Conservation (phyloP, 2,113 vertebrate genomes). For the Osmerus eperlanus region DNA sequence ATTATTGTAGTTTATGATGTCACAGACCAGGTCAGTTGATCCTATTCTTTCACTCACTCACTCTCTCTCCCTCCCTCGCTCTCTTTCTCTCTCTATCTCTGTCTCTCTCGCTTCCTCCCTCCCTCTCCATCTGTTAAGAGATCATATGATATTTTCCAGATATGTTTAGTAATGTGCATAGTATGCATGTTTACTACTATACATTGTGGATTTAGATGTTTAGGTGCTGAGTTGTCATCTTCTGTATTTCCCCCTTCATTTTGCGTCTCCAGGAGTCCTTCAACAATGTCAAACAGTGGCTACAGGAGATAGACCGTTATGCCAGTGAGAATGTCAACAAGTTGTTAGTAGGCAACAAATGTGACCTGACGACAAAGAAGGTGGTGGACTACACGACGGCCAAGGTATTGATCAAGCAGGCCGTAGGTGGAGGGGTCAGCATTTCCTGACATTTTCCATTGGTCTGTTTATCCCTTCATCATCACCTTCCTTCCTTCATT, state of each 20-base stretch:
- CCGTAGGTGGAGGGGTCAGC: background rate
- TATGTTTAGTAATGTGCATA: too few relatives aligned
- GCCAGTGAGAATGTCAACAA: slow-evolving; percentile 99
- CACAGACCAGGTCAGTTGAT: slow-evolving; percentile 86
- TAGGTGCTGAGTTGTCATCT: background rate
- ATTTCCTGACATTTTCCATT: background rate
- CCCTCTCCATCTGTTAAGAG: background rate
- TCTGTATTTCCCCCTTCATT: background rate
- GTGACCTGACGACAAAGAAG: slow-evolving; percentile 96
- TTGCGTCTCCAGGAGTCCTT: slow-evolving; percentile 83
- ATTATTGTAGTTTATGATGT: slow-evolving; percentile 98
- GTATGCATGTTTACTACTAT: too few relatives aligned
- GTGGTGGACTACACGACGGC: slow-evolving; percentile 96
- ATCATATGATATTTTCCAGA: background rate
- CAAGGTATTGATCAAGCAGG: slow-evolving; percentile 72
- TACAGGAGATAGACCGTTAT: slow-evolving; percentile 98
- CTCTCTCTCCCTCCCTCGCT: background rate
- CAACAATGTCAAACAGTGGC: slow-evolving; percentile 98
- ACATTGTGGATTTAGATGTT: too few relatives aligned
- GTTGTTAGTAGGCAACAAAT: slow-evolving; percentile 97
- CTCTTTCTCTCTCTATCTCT: background rate
- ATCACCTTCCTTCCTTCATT: background rate
- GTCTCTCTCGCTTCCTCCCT: background rate
- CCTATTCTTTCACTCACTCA: background rate
- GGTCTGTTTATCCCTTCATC: background rate